Evolutionary conservation across 1,140 invertebrate genomes (phyloP), one percentile per base, ranked within the genome.

Genomic region (Macrotrachela quadricornifera): DNA sequence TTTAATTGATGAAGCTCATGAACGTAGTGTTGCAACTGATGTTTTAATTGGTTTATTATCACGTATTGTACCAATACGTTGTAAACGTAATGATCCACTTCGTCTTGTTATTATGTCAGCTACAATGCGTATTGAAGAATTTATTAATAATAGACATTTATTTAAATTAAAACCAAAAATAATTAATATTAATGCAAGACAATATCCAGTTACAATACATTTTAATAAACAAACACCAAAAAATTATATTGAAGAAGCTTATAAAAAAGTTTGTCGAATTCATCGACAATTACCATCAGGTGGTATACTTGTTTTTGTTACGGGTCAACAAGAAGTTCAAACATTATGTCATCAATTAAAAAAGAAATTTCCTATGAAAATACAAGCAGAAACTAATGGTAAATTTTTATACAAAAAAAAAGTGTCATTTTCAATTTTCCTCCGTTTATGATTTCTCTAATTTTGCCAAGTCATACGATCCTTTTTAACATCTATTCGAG

Each of bases 81-180:
- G 1, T 60, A 61, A 52, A 56, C 46, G n/a, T 13, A 46, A 37
- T 3, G 51, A 63, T 50, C 73, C 71, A 3, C 52, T 76, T 11
- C 75, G 94, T 64, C 65, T 99, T 0, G 81, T 99, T n/a, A 82
- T 99, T 42, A 99, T 99, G 94, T 97, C 91, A 0, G 94, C 94
- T 12, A 99, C 94, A 1, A 66, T 99, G 38, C 71, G 84, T 48
- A 75, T 95, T 0, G 79, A 85, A 59, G 91, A 97, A 68, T 99
- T 97, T 62, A 80, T 80, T 0, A 77, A 81, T 56, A 95, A 95
- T 63, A 63, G 64, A 1, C 71, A 75, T 17, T 67, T 96, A 10
- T 95, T 95, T 66, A 41, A 54, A 15, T 55, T 57, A 16, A 51
- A 48, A 8, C 64, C 64, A 11, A 64, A 61, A 39, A 56, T 67